Conservation (phyloP, 2,888 invertebrate genomes). For the Hemithea aestivaria region DNA sequence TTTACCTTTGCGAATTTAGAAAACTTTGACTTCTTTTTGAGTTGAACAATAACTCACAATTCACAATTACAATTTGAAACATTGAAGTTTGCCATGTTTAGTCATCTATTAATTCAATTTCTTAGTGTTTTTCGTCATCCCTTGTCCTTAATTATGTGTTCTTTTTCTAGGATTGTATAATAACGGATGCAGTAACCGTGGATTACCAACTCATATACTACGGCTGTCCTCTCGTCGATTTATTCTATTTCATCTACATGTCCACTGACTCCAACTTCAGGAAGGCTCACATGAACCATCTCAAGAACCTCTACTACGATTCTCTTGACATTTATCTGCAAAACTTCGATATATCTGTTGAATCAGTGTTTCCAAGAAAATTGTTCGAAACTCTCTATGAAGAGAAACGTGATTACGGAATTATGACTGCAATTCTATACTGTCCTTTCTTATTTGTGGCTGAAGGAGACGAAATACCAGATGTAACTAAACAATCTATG, state of each 20-base stretch:
- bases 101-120: too few relatives aligned
- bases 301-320: constrained; percentile 30
- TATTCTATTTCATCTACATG: constrained; percentile 23
- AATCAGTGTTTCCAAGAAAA: constrained; percentile 33
- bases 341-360: constrained; percentile 37
- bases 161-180: too few relatives aligned
- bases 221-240: constrained; percentile 28
- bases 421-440: constrained; percentile 29
- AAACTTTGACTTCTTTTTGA: too few relatives aligned
- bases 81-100: too few relatives aligned
- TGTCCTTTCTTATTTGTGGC: constrained; percentile 34
- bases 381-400: constrained; percentile 37
- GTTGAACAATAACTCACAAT: too few relatives aligned
- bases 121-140: too few relatives aligned
- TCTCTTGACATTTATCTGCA: constrained; percentile 17
- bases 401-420: constrained; percentile 37
- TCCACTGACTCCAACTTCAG: constrained; percentile 29
- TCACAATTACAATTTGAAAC: too few relatives aligned
- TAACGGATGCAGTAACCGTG: constrained; percentile 6
- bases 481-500: constrained; percentile 30
- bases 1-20: too few relatives aligned
- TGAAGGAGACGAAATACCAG: constrained; percentile 32
- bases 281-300: constrained; percentile 29
- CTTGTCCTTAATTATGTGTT: too few relatives aligned
- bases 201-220: constrained; percentile 37